phyloP scores from a whole-genome alignment of 2,113 vertebrate genomes.

The Myiagra hebetior region DNA sequence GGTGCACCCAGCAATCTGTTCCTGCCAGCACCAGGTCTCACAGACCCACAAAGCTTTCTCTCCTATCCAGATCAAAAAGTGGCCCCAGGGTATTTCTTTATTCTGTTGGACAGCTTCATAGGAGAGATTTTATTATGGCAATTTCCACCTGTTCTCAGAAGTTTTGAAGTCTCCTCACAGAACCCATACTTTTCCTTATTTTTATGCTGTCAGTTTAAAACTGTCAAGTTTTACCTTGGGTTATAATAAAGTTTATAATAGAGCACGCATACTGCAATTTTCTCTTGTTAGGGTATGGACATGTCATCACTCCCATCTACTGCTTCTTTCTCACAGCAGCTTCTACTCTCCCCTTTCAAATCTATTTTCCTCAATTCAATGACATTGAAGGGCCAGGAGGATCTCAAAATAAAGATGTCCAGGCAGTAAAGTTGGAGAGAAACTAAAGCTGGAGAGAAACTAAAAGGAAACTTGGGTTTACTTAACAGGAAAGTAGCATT shows the following conservation, averaged over 20 bases:
- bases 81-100: not conserved
- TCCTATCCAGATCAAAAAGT: not conserved
- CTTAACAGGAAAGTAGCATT: conserved; percentile 45
- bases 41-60: not conserved
- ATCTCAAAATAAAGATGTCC: conserved; percentile 69
- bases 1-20: not conserved
- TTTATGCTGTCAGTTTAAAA: not conserved
- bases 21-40: not conserved
- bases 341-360: conserved; percentile 62
- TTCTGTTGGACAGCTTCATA: not conserved
- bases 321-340: conserved; percentile 19
- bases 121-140: conserved; percentile 1
- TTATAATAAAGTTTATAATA: conserved; percentile 54
- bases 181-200: not conserved
- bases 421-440: not conserved
- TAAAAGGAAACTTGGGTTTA: conserved; percentile 53
- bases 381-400: conserved; percentile 33
- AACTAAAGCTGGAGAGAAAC: conserved; percentile 3
- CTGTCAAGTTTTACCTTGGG: not conserved
- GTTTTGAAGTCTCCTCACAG: not conserved
- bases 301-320: conserved; percentile 41
- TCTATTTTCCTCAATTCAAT: conserved; percentile 30
- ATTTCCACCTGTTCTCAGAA: conserved; percentile 9
- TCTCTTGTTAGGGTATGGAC: conserved; percentile 36
- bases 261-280: not conserved